These are phyloP conservation scores for Scleropages formosus DNA, from an alignment of 2,797 vertebrate species.

Conservation along the genomic window DNA sequence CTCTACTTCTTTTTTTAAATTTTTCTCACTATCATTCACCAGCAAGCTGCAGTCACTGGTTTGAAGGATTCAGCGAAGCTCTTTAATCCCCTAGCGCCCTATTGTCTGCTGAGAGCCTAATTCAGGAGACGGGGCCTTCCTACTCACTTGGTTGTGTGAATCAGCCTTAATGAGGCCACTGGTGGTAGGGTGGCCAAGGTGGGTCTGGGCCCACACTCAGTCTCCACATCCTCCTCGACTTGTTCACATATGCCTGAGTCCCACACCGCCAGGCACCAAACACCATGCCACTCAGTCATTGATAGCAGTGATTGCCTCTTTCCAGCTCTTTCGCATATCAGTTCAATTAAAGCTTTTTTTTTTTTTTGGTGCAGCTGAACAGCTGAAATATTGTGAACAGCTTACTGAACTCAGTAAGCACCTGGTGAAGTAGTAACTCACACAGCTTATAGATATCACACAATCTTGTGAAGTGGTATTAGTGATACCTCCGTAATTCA, in stretches of 20 bases:
- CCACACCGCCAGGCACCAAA: slow-evolving; percentile 51
- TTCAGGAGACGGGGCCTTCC: slow-evolving; percentile 69
- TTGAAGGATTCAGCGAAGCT: slow-evolving; percentile 62
- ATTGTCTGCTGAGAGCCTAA: slow-evolving; percentile 72
- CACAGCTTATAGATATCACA: too few species aligned
- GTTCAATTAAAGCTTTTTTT: not conserved
- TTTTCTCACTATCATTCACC: slow-evolving; percentile 42
- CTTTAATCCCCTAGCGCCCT: slow-evolving; percentile 56
- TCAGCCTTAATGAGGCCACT: slow-evolving; percentile 69
- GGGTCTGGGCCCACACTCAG: slow-evolving; percentile 52
- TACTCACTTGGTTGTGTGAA: slow-evolving; percentile 65
- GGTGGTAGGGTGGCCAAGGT: slow-evolving; percentile 39
- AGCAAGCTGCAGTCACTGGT: slow-evolving; percentile 50
- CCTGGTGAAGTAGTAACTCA: too few species aligned
- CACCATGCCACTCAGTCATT: slow-evolving; percentile 42
- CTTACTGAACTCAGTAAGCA: not conserved
- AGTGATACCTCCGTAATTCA: too few species aligned
- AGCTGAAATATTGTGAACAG: not conserved
- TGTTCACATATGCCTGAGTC: slow-evolving; percentile 43
- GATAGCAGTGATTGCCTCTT: slow-evolving; percentile 42
- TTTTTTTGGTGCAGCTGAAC: not conserved
- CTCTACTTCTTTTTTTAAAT: not conserved
- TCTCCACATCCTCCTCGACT: slow-evolving; percentile 30
- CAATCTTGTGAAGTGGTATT: too few species aligned
- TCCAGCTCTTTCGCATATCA: slow-evolving; percentile 3